Base-by-base conservation (phyloP, 92 coral and sea anemone genomes). In the Zoanthus sociatus region DNA sequence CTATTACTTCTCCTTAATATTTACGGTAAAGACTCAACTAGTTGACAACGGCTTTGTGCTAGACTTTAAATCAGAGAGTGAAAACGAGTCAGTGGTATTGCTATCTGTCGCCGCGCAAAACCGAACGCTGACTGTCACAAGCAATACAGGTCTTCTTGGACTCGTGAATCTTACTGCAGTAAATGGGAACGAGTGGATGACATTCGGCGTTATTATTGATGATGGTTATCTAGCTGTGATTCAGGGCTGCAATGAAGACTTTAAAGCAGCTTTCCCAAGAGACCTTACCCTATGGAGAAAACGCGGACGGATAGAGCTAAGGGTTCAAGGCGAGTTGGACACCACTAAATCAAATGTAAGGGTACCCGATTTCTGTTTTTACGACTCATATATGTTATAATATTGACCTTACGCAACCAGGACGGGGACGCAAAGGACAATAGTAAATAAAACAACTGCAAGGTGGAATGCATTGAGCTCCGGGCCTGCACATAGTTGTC, bases 281-380 rank as follows among this genome's bases (percentile, higher is more conserved):
- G 85, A 81, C 4, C 85, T 81, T 67, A 45, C 74, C 44, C 58
- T 50, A 47, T 81, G 85, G 85, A 48, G 67, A 66, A 46, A 74
- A 63, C 55, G 85, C 17, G 85, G 85, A 64, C 70, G 75, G 61
- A 66, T 81, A 14, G 85, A 81, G 60, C 53, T 81, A 3, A 81
- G 58, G 20, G 60, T 81, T 67, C 74, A 47, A 20, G 85, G 67
- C 63, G 85, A 81, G 47, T 30, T 81, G 56, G 85, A 81, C 85
- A 21, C 63, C 44, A 81, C 45, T 37, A 66, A 66, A 47, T 61
- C 26, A 68, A 81, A 81, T 58, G 85, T 81, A 67, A 81, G 85
- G 14, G 44, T 6, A 9, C 4, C 20, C 3, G 55, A n/a, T 58
- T 17, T 14, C 66, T 60, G 66, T 63, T 63, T 9, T 63, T 63